Evolutionary conservation across 2,113 vertebrate genomes (phyloP).

Genomic region (Esox niger): DNA sequence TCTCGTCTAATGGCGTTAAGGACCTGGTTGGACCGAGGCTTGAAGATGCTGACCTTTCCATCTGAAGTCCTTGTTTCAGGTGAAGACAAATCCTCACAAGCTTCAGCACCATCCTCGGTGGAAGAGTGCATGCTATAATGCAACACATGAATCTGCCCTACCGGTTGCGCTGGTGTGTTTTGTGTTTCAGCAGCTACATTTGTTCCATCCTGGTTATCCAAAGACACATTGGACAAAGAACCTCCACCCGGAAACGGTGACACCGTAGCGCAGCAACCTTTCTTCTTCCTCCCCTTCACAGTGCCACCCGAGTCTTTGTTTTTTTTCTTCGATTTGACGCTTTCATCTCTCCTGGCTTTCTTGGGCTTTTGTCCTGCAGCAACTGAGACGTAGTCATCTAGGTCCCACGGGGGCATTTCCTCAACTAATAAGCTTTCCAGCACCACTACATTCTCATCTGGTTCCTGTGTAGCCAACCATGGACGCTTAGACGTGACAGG

Average conservation of each 20-base stretch:
- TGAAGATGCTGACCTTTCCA: not conserved
- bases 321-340: constrained; percentile 19
- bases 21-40: constrained; percentile 6
- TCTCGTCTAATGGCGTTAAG: not conserved
- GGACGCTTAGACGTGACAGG: constrained; percentile 29
- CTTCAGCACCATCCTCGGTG: not conserved
- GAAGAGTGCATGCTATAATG: not conserved
- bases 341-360: constrained; percentile 38
- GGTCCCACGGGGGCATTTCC: not conserved
- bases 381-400: not conserved
- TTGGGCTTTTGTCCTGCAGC: constrained; percentile 36
- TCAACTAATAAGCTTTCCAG: not conserved
- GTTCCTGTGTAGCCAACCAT: constrained; percentile 9
- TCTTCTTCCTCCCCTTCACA: constrained; percentile 17
- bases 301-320: not conserved
- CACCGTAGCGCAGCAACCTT: not conserved
- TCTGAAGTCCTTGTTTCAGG: not conserved
- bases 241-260: not conserved
- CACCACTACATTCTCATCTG: not conserved
- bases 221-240: not conserved
- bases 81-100: not conserved
- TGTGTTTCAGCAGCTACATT: not conserved
- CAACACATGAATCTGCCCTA: not conserved
- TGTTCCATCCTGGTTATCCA: not conserved
- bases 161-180: not conserved